Evolutionary conservation across 2,113 vertebrate species (phyloP).

Genomic region (Pantherophis guttatus): DNA sequence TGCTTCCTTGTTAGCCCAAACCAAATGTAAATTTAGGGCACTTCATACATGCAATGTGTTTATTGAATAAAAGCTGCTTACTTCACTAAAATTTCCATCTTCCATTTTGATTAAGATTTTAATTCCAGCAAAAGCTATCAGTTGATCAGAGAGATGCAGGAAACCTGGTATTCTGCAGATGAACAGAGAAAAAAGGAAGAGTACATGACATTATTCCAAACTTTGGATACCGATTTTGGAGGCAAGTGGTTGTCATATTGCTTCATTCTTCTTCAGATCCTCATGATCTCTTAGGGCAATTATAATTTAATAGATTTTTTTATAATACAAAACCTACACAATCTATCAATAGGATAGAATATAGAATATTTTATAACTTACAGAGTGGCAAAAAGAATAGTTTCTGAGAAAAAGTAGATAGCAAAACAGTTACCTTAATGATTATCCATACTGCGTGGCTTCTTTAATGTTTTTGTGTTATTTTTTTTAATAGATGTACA

Average conservation of each 20-base stretch:
- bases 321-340: background rate
- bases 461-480: background rate
- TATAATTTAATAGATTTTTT: background rate
- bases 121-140: background rate
- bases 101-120: background rate
- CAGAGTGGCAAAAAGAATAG: background rate
- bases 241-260: background rate
- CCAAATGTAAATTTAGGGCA: background rate
- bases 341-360: background rate
- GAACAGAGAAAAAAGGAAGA: background rate
- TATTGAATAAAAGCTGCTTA: background rate
- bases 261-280: background rate
- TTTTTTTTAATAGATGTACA: background rate
- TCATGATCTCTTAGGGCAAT: background rate
- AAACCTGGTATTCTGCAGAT: slow-evolving; percentile 8
- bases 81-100: background rate
- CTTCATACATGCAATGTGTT: background rate
- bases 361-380: background rate
- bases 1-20: background rate
- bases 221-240: slow-evolving; percentile 7
- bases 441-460: background rate
- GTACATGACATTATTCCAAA: background rate
- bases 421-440: background rate
- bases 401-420: background rate
- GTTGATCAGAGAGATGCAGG: background rate